A percentile compares a stretch with the other conserved stretches of the same genome.
Conservation (phyloP, 92 coral and sea anemone species). For the Bergia puertoricense region DNA sequence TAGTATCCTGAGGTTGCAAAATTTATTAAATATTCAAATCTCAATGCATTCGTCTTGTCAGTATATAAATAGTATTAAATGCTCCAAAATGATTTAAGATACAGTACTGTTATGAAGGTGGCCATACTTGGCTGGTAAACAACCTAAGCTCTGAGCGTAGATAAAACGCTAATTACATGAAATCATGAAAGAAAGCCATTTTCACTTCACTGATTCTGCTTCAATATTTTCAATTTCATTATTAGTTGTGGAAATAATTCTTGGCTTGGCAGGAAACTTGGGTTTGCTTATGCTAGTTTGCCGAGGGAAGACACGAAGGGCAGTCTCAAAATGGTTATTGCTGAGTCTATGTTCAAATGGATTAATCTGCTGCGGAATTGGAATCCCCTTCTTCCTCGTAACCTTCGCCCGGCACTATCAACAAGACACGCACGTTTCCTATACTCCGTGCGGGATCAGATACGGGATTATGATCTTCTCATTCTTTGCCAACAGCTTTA, state of each 20-base stretch:
- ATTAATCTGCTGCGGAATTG: not conserved
- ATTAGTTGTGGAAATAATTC: not conserved
- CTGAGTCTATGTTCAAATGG: not conserved
- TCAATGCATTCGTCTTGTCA: not conserved
- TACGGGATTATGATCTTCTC: not conserved
- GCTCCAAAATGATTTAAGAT: no score
- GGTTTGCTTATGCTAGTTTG: not conserved
- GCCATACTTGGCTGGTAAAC: not conserved
- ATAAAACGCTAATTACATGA: not conserved
- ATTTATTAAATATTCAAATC: not conserved
- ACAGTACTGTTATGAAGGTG: not conserved
- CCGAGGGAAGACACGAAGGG: not conserved
- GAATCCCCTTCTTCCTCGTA: not conserved
- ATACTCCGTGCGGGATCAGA: not conserved
- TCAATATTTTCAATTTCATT: not conserved
- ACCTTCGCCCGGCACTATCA: not conserved
- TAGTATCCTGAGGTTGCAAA: not conserved
- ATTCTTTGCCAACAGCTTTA: constrained; percentile 15
- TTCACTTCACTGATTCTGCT: not conserved
- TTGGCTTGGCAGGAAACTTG: constrained; percentile 3
- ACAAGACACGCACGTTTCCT: not conserved
- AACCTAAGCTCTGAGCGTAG: not conserved
- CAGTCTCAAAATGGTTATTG: constrained; percentile 1
- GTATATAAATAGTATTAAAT: no score
- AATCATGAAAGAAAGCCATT: not conserved